Evolutionary conservation across 64 coral and sea anemone species (phyloP).

Genomic region (Pocillopora verrucosa): DNA sequence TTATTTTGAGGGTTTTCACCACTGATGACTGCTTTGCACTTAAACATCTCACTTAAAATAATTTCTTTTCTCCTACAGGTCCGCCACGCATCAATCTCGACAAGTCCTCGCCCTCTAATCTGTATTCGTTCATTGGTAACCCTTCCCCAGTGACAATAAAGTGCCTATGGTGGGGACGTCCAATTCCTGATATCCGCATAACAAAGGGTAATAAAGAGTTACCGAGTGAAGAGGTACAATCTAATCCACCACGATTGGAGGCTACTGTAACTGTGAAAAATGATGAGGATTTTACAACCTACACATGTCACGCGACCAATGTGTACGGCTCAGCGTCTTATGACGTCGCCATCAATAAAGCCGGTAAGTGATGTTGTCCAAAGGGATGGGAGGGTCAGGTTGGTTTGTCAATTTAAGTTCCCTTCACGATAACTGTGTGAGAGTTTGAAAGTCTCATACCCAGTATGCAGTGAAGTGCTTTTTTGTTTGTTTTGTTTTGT

Average conservation of each 20-base stretch:
- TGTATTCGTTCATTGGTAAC: slow-evolving; percentile 77
- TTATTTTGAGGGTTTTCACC: no score
- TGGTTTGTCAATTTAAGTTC: not conserved
- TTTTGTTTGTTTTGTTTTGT: not conserved
- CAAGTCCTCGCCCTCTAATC: slow-evolving; percentile 30
- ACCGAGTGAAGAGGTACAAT: slow-evolving; percentile 1
- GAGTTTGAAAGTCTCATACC: not conserved
- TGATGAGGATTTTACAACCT: slow-evolving; percentile 50
- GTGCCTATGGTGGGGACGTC: slow-evolving; percentile 79
- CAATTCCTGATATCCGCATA: slow-evolving; percentile 46
- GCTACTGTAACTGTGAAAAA: not conserved
- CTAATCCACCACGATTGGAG: not conserved
- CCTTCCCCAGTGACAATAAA: slow-evolving; percentile 29
- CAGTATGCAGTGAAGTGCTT: not conserved
- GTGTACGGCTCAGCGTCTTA: slow-evolving; percentile 23
- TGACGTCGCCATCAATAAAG: slow-evolving; percentile 50
- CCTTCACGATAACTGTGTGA: not conserved
- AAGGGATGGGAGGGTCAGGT: not conserved
- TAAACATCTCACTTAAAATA: not conserved
- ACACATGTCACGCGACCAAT: slow-evolving; percentile 62
- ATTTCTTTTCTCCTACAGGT: slow-evolving; percentile 19
- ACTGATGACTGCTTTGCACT: not conserved
- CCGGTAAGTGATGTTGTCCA: slow-evolving; percentile 28
- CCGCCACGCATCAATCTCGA: slow-evolving; percentile 66
- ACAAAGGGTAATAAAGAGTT: not conserved